Evolutionary conservation across 2,797 vertebrate species (phyloP).

Genomic region (Lagodon rhomboides): DNA sequence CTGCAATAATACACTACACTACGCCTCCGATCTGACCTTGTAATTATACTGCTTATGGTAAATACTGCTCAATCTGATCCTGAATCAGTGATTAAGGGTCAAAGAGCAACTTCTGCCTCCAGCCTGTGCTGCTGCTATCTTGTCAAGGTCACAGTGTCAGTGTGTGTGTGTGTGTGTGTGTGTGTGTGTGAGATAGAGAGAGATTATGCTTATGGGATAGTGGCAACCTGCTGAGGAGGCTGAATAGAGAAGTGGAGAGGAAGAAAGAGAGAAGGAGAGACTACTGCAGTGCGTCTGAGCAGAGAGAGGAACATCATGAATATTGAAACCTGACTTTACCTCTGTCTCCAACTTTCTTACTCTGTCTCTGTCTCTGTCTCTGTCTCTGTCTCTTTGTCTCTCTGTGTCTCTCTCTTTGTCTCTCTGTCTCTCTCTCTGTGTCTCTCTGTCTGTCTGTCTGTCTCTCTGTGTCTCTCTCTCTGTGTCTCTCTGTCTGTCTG

Average conservation of each 20-base stretch:
- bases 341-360: background rate
- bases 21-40: constrained; percentile 30
- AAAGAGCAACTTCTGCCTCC: constrained; percentile 57
- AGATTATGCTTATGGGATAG: constrained; percentile 51
- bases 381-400: too few species aligned
- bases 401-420: constrained; percentile 11
- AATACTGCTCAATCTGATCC: constrained; percentile 46
- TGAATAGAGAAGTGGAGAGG: constrained; percentile 44
- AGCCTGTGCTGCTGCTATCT: constrained; percentile 31
- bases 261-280: constrained; percentile 50
- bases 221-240: constrained; percentile 66
- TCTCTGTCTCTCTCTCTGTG: constrained; percentile 5
- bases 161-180: constrained; percentile 32
- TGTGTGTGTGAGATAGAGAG: constrained; percentile 27
- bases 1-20: background rate
- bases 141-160: constrained; percentile 63
- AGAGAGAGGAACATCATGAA: constrained; percentile 47
- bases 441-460: constrained; percentile 24
- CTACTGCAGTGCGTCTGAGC: constrained; percentile 70
- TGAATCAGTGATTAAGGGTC: constrained; percentile 58
- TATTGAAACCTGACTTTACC: constrained; percentile 45
- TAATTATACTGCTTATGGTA: constrained; percentile 33
- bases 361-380: constrained; percentile 6
- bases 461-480: constrained; percentile 7
- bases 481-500: constrained; percentile 17